Evolutionary conservation across 1,140 invertebrate genomes (phyloP).

Genomic region (Drosophila carrolli): DNA sequence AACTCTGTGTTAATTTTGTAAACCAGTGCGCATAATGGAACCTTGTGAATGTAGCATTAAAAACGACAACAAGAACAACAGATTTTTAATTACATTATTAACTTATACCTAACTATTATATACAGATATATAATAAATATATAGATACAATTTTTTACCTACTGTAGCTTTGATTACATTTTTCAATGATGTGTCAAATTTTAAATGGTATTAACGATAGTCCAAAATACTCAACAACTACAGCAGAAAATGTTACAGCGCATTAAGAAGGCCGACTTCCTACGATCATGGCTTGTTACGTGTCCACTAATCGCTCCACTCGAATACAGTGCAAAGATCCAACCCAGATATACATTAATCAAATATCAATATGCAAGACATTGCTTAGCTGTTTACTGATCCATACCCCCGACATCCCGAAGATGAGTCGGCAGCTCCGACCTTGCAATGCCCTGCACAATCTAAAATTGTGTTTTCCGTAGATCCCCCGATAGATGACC

Average conservation of each 20-base stretch:
- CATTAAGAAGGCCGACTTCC: conserved; percentile 58
- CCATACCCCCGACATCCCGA: conserved; percentile 3
- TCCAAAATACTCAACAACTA: conserved; percentile 49
- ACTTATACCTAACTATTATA: conserved; percentile 52
- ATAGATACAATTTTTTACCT: conserved; percentile 80
- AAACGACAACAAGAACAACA: conserved; percentile 40
- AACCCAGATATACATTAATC: conserved; percentile 23
- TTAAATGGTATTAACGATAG: conserved; percentile 73
- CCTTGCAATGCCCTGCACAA: conserved; percentile 27
- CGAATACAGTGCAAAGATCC: conserved; percentile 40
- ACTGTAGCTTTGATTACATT: conserved; percentile 82
- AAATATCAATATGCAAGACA: conserved; percentile 45
- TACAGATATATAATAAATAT: conserved; percentile 58
- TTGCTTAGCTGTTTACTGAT: conserved; percentile 37
- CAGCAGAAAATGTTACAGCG: conserved; percentile 12
- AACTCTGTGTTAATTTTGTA: conserved; percentile 63
- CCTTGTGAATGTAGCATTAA: conserved; percentile 73
- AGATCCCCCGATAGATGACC: not conserved
- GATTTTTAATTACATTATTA: conserved; percentile 61
- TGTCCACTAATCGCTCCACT: conserved; percentile 35
- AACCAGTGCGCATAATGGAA: conserved; percentile 72
- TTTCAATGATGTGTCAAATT: conserved; percentile 82
- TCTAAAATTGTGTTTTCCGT: not conserved
- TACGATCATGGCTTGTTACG: conserved; percentile 50
- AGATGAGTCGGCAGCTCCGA: conserved; percentile 19